Percentiles rank a stretch among this genome's conserved stretches.
Conservation (phyloP, 2,888 invertebrate genomes). For the Morinoia aosen region DNA sequence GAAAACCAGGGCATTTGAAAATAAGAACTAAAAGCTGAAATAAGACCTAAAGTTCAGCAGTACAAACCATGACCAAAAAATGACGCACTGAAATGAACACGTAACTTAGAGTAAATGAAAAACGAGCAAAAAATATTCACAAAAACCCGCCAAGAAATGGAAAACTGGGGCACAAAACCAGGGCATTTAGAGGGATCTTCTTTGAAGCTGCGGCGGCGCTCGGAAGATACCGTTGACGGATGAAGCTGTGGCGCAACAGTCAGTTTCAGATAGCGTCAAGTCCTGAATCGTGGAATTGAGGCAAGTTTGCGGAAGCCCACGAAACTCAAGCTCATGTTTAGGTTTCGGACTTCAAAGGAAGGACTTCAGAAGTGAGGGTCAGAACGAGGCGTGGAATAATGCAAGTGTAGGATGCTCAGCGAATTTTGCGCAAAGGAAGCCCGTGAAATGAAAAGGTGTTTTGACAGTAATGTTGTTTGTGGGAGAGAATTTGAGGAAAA, state of each 20-base stretch:
- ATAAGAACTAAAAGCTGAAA: too few species aligned
- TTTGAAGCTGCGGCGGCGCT: slow-evolving; percentile 9
- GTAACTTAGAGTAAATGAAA: not conserved
- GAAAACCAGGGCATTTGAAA: not conserved
- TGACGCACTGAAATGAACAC: not conserved
- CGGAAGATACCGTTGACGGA: slow-evolving; percentile 34
- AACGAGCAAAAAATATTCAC: not conserved
- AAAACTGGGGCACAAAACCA: not conserved
- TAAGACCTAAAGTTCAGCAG: not conserved
- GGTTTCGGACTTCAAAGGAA: slow-evolving; percentile 20
- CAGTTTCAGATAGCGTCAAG: slow-evolving; percentile 36
- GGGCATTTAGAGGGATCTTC: not conserved
- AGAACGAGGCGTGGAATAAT: not conserved
- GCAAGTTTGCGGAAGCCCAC: slow-evolving; percentile 20
- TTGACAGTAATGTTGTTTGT: not conserved
- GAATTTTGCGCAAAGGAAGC: not conserved
- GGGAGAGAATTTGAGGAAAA: not conserved
- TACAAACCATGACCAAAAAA: not conserved
- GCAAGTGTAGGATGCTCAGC: not conserved
- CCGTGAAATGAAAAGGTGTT: not conserved
- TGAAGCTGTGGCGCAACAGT: slow-evolving; percentile 19
- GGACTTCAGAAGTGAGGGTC: not conserved
- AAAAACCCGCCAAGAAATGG: not conserved
- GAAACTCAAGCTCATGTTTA: not conserved
- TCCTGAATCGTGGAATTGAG: slow-evolving; percentile 27